These are phyloP conservation scores for Montipora capitata DNA, from an alignment of 92 coral and sea anemone species.

Conservation along the genomic window DNA sequence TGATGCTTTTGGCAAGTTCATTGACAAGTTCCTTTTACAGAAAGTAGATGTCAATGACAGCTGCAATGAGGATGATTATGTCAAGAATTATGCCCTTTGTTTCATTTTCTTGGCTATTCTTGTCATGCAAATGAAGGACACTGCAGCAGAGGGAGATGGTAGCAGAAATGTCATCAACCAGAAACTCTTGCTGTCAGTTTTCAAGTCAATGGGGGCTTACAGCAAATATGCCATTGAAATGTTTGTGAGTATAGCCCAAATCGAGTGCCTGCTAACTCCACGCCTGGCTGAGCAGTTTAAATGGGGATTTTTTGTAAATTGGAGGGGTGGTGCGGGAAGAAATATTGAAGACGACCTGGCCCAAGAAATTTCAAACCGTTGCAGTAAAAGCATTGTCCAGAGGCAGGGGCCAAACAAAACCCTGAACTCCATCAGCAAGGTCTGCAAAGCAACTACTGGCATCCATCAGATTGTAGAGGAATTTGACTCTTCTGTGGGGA, in stretches of 20 bases:
- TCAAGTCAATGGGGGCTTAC: slow-evolving; percentile 82
- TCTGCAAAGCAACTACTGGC: slow-evolving; percentile 75
- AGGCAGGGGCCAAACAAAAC: slow-evolving; percentile 76
- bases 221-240: slow-evolving; percentile 78
- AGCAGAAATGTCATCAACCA: slow-evolving; percentile 79
- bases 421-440: slow-evolving; percentile 64
- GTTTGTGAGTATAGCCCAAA: slow-evolving; percentile 84
- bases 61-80: slow-evolving; percentile 47
- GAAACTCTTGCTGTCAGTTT: slow-evolving; percentile 77
- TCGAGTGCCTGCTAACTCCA: slow-evolving; percentile 74
- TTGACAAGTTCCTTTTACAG: slow-evolving; percentile 14
- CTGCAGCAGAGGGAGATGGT: slow-evolving; percentile 89
- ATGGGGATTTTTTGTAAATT: slow-evolving; percentile 81
- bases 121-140: slow-evolving; percentile 84
- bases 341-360: slow-evolving; percentile 75
- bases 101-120: slow-evolving; percentile 82
- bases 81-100: slow-evolving; percentile 80
- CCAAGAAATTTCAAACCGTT: slow-evolving; percentile 58
- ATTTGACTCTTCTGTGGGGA: slow-evolving; percentile 64
- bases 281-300: slow-evolving; percentile 79
- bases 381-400: slow-evolving; percentile 21
- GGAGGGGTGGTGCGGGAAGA: slow-evolving; percentile 81
- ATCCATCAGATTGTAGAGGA: slow-evolving; percentile 41
- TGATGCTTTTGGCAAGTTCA: slow-evolving; percentile 33
- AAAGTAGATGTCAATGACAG: background rate